Evolutionary conservation across 2,113 vertebrate genomes (phyloP).

Genomic region (Sus scrofa): DNA sequence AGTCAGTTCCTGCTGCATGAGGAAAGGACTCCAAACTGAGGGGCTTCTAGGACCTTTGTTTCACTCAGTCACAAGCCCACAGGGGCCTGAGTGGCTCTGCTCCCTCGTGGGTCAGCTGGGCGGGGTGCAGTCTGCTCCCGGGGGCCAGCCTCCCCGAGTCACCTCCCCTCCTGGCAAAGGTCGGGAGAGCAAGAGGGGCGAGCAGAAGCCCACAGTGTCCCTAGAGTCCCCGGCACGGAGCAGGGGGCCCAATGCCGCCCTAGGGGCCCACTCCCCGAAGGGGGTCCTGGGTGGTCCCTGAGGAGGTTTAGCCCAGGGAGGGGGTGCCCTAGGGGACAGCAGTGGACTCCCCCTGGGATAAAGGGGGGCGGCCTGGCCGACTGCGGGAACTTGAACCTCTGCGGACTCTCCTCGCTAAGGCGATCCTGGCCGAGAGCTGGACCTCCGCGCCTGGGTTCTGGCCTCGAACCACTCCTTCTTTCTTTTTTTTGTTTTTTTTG

Average conservation of each 20-base stretch:
- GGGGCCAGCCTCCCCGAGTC: not conserved
- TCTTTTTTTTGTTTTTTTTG: no score
- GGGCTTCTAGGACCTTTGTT: no score
- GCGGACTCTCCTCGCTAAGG: not conserved
- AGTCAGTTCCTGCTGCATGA: not conserved
- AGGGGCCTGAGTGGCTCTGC: not conserved
- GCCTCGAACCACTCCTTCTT: not conserved
- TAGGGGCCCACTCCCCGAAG: fast-evolving
- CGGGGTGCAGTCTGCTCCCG: not conserved
- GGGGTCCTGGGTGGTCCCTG: fast-evolving
- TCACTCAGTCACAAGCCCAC: fast-evolving
- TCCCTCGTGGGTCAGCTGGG: fast-evolving
- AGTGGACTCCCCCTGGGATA: not conserved
- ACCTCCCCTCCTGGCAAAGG: not conserved
- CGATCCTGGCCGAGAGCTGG: no score
- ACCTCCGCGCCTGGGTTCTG: not conserved
- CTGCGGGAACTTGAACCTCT: not conserved
- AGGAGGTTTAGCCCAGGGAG: fast-evolving
- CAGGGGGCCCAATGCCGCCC: fast-evolving
- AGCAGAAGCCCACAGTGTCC: fast-evolving
- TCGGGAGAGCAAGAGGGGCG: not conserved
- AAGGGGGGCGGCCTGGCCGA: not conserved
- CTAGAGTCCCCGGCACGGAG: fast-evolving
- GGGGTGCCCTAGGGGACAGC: not conserved
- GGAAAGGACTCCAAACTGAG: not conserved